A percentile compares a stretch with the other conserved stretches of the same genome.
Conservation (phyloP, 23 tunicate genomes). For the Trididemnum clinides region DNA sequence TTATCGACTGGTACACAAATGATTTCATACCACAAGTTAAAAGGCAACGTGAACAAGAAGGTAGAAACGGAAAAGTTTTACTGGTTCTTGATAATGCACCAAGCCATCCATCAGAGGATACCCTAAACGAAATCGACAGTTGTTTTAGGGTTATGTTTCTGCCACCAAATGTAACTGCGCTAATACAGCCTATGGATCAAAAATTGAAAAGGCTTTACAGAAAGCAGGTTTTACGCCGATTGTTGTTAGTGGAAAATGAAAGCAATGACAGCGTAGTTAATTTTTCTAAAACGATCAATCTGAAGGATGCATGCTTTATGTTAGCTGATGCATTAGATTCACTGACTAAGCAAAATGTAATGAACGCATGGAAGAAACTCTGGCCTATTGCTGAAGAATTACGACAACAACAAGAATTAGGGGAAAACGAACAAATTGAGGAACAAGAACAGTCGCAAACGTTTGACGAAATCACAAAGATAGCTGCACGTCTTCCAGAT, state of each 20-base stretch:
- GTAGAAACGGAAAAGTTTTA: slow-evolving; percentile 29
- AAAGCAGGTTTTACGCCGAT: slow-evolving; percentile 19
- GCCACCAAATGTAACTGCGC: slow-evolving; percentile 42
- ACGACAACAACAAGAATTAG: slow-evolving; percentile 22
- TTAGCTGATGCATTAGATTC: slow-evolving; percentile 34
- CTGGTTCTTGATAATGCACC: slow-evolving; percentile 36
- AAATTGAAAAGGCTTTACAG: slow-evolving; percentile 31
- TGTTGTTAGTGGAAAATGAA: slow-evolving; percentile 34
- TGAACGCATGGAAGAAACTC: slow-evolving; percentile 36
- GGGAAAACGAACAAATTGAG: slow-evolving; percentile 19
- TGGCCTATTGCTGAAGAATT: slow-evolving; percentile 32
- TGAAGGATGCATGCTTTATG: slow-evolving; percentile 3
- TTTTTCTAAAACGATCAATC: slow-evolving; percentile 27
- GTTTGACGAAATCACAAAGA: slow-evolving; percentile 23
- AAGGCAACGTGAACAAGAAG: slow-evolving; percentile 36
- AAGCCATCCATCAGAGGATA: slow-evolving; percentile 34
- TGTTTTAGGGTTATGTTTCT: slow-evolving; percentile 32
- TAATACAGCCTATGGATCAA: slow-evolving; percentile 37
- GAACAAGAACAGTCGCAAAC: slow-evolving; percentile 30
- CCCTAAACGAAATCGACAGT: slow-evolving; percentile 29
- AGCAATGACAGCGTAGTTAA: slow-evolving; percentile 21
- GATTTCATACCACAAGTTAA: slow-evolving; percentile 22
- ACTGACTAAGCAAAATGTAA: slow-evolving; percentile 31
- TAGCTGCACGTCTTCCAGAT: slow-evolving; percentile 33
- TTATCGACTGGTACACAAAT: slow-evolving; percentile 32